phyloP scores from a whole-genome alignment of 2,888 invertebrate genomes.

The Scaeva pyrastri region DNA sequence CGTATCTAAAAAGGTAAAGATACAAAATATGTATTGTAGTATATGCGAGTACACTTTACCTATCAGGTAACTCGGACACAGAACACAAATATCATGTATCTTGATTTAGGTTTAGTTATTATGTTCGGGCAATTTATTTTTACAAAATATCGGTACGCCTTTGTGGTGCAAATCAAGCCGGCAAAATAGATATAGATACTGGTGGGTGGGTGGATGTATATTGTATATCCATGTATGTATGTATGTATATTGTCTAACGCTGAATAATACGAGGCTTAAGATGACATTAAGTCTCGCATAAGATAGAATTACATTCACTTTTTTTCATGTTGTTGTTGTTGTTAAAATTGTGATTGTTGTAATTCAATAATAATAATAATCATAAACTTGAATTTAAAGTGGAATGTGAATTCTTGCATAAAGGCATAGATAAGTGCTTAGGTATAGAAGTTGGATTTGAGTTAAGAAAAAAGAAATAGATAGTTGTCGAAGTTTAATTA shows the following conservation, averaged over 20 bases:
- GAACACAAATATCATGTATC: conserved; percentile 39
- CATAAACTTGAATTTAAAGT: conserved; percentile 33
- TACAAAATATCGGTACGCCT: conserved; percentile 49
- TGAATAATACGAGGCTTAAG: conserved; percentile 25
- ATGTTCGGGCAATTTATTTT: conserved; percentile 44
- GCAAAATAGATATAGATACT: background rate
- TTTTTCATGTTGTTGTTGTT: background rate
- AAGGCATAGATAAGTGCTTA: background rate
- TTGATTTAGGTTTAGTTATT: background rate
- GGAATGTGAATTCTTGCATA: background rate
- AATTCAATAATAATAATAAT: conserved; percentile 4
- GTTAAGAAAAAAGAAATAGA: background rate
- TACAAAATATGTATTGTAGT: background rate
- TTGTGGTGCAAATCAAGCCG: conserved; percentile 34
- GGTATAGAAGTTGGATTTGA: background rate
- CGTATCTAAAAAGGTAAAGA: background rate
- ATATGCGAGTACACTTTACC: background rate
- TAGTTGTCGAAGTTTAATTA: background rate
- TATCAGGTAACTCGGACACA: conserved; percentile 12
- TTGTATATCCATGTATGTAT: no score
- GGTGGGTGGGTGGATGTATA: no score
- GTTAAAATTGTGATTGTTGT: conserved; percentile 26
- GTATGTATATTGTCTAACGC: conserved; percentile 43
- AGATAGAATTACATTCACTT: conserved; percentile 62
- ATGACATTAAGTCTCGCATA: conserved; percentile 47